Base-by-base conservation (phyloP, 2,797 vertebrate genomes). In the Rhinophrynus dorsalis region DNA sequence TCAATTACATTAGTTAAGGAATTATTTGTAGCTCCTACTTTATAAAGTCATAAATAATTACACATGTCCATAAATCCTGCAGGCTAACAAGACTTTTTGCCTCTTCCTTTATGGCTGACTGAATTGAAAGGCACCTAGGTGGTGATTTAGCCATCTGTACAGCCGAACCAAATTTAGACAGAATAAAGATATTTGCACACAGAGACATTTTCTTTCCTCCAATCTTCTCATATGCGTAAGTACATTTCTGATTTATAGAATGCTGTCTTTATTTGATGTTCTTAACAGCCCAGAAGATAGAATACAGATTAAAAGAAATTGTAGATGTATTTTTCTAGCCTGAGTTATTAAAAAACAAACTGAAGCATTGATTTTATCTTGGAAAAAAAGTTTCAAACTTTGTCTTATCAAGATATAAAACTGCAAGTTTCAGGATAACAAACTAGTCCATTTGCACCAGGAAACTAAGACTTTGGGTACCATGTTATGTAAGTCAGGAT, bases 1-100 rank as follows among this genome's bases (percentile, higher is more conserved):
- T 70, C 33, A 78, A 60, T 75, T 77, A 63, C 20, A 72, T 73
- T 65, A 65, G 67, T 60, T 54, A 27, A 59, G 76, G 67, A 77
- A 73, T 73, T 78, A 68, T 72, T 79, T 60, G 50, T 20, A 56
- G 21, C 37, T 67, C 21, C 5, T 21, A 63, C 15, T 33, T 72
- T 55, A 74, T 66, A 61, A 74, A 72, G 73, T 69, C 27, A 32
- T 72, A 66, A 42, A 74, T 67, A 15, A 67, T 75, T 24, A 68
- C 8, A 48, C 62, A 67, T 50, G 32, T 2, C 0, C 60, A 63
- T 63, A 71, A 71, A 71, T 64, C 68, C 51, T 50, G 60, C 37
- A 26, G 68, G 5, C 52, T 64, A 64, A 71, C 59, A 71, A 71
- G 68, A 71, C 56, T 37, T 55, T 32, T 32, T 56, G 17, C n/a